phyloP scores from a whole-genome alignment of 2,888 invertebrate species.

The Sisyra nigra region DNA sequence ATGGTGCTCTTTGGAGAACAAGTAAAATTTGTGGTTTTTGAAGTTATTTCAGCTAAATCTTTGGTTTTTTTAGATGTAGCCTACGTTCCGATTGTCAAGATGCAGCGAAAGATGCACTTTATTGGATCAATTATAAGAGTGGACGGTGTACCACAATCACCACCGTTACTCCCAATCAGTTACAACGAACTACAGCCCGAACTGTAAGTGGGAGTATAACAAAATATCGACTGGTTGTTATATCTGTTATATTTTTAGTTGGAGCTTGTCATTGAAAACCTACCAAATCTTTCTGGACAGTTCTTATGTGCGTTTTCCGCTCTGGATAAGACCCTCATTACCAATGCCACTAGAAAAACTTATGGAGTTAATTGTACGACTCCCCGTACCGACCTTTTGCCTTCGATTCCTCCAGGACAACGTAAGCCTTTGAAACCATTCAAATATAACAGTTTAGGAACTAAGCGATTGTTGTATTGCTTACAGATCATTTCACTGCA shows the following conservation, averaged over 20 bases:
- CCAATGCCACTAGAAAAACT: constrained; percentile 78
- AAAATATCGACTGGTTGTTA: neutral
- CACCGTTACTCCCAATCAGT: constrained; percentile 74
- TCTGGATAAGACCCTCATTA: constrained; percentile 74
- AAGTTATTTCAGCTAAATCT: neutral
- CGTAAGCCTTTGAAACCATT: constrained; percentile 33
- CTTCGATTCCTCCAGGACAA: constrained; percentile 81
- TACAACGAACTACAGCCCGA: constrained; percentile 84
- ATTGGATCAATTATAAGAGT: constrained; percentile 94
- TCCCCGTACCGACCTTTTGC: constrained; percentile 82
- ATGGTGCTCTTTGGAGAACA: constrained; percentile 93
- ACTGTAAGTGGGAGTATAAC: constrained; percentile 33
- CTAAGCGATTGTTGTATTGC: constrained; percentile 5
- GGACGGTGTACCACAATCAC: constrained; percentile 94
- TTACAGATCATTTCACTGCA: constrained; percentile 80
- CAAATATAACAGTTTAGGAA: neutral
- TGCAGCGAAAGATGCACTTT: constrained; percentile 78
- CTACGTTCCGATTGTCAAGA: constrained; percentile 82
- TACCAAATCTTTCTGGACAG: constrained; percentile 79
- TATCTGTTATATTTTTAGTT: constrained; percentile 33
- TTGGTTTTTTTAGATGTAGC: constrained; percentile 45
- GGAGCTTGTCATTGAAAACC: constrained; percentile 86
- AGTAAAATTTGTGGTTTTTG: constrained; percentile 35
- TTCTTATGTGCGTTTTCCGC: constrained; percentile 90
- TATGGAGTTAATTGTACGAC: constrained; percentile 92